Evolutionary conservation across 1,140 invertebrate species (phyloP).

Genomic region (Idris sp.): DNA sequence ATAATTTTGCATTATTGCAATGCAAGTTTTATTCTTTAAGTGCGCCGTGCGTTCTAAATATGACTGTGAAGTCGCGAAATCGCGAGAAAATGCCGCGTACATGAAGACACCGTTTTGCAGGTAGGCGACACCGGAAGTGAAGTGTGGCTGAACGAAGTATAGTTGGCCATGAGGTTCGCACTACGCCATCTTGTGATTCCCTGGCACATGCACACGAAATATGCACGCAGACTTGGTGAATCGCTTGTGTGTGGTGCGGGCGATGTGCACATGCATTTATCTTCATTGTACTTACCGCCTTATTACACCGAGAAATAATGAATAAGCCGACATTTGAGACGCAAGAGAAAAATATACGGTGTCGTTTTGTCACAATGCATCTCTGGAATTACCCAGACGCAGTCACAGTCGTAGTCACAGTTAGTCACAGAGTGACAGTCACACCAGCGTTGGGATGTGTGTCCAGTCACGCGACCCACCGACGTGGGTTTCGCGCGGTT

Average conservation of each 20-base stretch:
- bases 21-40: no score
- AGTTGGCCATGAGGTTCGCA: slow-evolving; percentile 66
- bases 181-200: slow-evolving; percentile 51
- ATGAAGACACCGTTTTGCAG: slow-evolving; percentile 43
- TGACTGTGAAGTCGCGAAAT: slow-evolving; percentile 36
- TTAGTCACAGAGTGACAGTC: slow-evolving; percentile 69
- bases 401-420: slow-evolving; percentile 64
- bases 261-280: slow-evolving; percentile 54
- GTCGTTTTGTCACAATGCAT: slow-evolving; percentile 63
- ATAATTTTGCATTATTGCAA: no score
- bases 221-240: slow-evolving; percentile 19
- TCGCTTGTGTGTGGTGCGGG: slow-evolving; percentile 18
- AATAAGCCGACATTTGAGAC: slow-evolving; percentile 65
- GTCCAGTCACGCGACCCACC: slow-evolving; percentile 70
- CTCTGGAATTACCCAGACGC: slow-evolving; percentile 55
- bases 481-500: slow-evolving; percentile 73
- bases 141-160: slow-evolving; percentile 62
- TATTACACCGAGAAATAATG: slow-evolving; percentile 66
- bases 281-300: slow-evolving; percentile 65
- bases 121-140: slow-evolving; percentile 66
- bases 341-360: slow-evolving; percentile 66
- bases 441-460: slow-evolving; percentile 64
- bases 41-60: no score
- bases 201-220: no score
- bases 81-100: slow-evolving; percentile 37